phyloP scores from a whole-genome alignment of 2,797 vertebrate genomes.

The Hyperoplus lanceolatus region DNA sequence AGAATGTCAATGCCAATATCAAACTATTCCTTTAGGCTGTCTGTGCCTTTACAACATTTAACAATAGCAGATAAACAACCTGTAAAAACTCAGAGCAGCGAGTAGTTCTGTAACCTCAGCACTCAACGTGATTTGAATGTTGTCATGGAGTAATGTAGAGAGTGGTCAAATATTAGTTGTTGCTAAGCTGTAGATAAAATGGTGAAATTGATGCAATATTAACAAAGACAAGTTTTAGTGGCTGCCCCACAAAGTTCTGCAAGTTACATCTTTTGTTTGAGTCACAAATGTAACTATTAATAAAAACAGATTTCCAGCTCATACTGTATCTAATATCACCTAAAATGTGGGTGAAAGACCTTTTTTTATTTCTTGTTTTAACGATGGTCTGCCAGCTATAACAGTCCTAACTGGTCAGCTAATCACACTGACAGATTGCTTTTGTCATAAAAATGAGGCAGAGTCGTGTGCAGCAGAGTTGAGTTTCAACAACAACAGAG shows the following conservation, averaged over 20 bases:
- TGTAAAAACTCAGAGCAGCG: background rate
- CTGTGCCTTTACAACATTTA: background rate
- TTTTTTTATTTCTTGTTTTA: slow-evolving; percentile 24
- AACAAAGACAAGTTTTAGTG: background rate
- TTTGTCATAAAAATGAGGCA: slow-evolving; percentile 75
- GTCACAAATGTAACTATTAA: too few relatives aligned
- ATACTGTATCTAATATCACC: slow-evolving; percentile 27
- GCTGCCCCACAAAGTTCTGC: background rate
- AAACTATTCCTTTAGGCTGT: background rate
- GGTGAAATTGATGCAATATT: background rate
- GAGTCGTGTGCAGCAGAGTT: slow-evolving; percentile 61
- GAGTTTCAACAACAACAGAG: slow-evolving; percentile 70
- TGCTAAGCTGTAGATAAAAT: background rate
- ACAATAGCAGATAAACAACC: background rate
- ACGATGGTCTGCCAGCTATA: slow-evolving; percentile 57
- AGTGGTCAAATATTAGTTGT: background rate
- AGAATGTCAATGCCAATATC: background rate
- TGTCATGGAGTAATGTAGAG: background rate
- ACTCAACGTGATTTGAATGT: too few relatives aligned
- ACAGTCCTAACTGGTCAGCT: slow-evolving; percentile 55
- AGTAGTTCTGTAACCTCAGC: background rate
- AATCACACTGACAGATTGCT: slow-evolving; percentile 72
- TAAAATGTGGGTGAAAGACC: slow-evolving; percentile 17
- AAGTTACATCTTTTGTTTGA: background rate
- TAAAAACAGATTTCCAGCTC: too few relatives aligned